Conservation (phyloP, 2,797 vertebrate species). For the Cottoperca gobio region DNA sequence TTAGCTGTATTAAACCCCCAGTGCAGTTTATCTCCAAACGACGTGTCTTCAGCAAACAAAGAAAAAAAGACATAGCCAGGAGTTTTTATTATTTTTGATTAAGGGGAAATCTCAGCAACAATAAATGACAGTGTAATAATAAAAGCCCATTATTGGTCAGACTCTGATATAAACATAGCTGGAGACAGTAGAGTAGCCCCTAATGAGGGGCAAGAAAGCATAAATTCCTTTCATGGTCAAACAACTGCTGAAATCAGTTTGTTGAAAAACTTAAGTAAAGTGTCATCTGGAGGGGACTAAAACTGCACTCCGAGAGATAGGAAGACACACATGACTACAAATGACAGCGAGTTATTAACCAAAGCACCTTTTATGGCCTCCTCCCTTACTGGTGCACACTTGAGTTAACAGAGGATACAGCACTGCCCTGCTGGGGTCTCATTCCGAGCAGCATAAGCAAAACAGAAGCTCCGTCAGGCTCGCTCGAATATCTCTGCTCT, state of each 20-base stretch:
- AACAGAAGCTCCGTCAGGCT: constrained; percentile 46
- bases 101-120: background rate
- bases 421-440: constrained; percentile 62
- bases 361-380: constrained; percentile 52
- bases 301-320: constrained; percentile 45
- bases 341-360: constrained; percentile 60
- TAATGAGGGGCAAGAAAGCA: constrained; percentile 56
- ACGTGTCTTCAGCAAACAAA: constrained; percentile 3
- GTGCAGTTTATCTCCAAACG: background rate
- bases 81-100: constrained; percentile 19
- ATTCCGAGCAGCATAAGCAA: constrained; percentile 56
- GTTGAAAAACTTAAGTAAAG: constrained; percentile 58
- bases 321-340: constrained; percentile 64
- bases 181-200: constrained; percentile 25
- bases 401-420: constrained; percentile 69
- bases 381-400: constrained; percentile 58
- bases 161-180: constrained; percentile 10
- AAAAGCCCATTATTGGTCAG: constrained; percentile 37
- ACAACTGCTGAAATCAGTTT: constrained; percentile 57
- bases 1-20: background rate
- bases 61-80: background rate
- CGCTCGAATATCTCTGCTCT: constrained; percentile 55
- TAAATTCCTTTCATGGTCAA: constrained; percentile 52
- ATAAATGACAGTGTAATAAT: constrained; percentile 42
- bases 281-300: constrained; percentile 58